Evolutionary conservation across 2,888 invertebrate genomes (phyloP).

Genomic region (Oconnorella tubifera): DNA sequence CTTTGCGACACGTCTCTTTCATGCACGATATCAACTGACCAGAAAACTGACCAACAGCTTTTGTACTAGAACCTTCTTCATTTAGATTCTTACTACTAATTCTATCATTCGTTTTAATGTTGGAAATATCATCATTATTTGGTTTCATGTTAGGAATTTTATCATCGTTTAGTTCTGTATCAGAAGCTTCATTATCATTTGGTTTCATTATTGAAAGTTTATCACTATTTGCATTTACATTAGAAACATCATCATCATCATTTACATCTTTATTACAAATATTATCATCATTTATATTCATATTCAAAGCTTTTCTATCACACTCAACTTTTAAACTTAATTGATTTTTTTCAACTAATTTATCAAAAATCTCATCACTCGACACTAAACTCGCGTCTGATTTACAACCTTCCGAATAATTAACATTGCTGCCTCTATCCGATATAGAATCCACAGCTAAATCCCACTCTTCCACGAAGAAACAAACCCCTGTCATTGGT

Average conservation of each 20-base stretch:
- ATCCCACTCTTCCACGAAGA: constrained; percentile 85
- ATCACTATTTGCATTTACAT: too few species aligned
- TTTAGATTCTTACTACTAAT: not conserved
- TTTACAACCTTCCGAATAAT: not conserved
- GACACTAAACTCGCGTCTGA: too few species aligned
- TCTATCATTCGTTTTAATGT: not conserved
- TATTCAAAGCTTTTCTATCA: not conserved
- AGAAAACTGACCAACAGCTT: constrained; percentile 38
- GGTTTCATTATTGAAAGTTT: too few species aligned
- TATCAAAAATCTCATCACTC: too few species aligned
- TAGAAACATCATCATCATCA: not conserved
- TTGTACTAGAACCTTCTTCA: not conserved
- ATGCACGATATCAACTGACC: constrained; percentile 89
- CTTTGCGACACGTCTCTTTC: constrained; percentile 80
- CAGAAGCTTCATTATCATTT: too few species aligned
- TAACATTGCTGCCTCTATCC: not conserved
- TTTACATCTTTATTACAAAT: too few species aligned
- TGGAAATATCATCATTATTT: not conserved
- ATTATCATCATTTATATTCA: too few species aligned
- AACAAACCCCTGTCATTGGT: constrained; percentile 86
- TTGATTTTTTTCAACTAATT: too few species aligned
- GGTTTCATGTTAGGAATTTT: too few species aligned
- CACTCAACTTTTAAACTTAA: not conserved
- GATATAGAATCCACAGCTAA: not conserved
- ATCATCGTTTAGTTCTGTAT: not conserved